Evolutionary conservation across 2,888 invertebrate species (phyloP).

Genomic region (Marasmarcha lunaedactyla): DNA sequence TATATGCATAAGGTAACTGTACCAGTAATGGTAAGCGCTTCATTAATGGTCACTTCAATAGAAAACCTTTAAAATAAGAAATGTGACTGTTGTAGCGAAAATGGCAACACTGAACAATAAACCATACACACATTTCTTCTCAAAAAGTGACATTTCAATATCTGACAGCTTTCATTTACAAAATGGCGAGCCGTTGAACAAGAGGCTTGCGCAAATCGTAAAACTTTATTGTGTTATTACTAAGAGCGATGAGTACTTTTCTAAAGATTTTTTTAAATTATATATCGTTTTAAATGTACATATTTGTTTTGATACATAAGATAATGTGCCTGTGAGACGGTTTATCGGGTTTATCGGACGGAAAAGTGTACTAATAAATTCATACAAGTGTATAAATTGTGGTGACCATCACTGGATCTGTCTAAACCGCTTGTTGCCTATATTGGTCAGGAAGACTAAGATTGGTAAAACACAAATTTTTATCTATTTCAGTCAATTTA

Average conservation of each 20-base stretch:
- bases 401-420: no score
- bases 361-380: no score
- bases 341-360: background rate
- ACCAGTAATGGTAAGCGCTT: no score
- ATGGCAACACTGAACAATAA: background rate
- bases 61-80: slow-evolving; percentile 2
- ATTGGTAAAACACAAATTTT: no score
- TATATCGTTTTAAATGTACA: background rate
- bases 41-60: slow-evolving; percentile 3
- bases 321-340: background rate
- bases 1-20: no score
- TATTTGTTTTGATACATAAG: background rate
- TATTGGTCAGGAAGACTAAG: no score
- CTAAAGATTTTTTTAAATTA: background rate
- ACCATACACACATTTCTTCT: background rate
- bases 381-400: no score
- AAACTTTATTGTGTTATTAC: no score
- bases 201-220: no score
- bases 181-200: background rate
- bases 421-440: no score
- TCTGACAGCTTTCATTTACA: background rate
- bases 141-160: background rate
- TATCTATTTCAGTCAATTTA: no score
- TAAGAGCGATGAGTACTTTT: background rate
- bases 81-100: background rate